These are phyloP conservation scores for Rhopalosiphum padi DNA, from an alignment of 1,140 invertebrate species.

Conservation along the genomic window DNA sequence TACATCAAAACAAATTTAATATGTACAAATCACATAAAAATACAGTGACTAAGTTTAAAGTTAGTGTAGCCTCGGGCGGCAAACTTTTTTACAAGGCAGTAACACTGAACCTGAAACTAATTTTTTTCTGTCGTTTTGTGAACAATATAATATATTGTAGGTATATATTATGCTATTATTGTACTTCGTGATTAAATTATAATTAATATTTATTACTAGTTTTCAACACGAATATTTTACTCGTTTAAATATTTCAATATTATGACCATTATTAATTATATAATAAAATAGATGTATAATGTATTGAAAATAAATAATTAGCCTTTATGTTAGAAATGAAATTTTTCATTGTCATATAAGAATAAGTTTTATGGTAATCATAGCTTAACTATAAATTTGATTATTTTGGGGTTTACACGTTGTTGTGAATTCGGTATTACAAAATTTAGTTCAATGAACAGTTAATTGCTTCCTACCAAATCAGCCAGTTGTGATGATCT, in stretches of 20 bases:
- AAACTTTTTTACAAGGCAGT: background rate
- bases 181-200: background rate
- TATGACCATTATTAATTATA: background rate
- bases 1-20: background rate
- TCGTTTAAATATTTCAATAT: background rate
- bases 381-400: background rate
- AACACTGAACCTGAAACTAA: background rate
- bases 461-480: background rate
- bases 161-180: background rate
- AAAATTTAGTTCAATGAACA: background rate
- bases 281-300: background rate
- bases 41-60: background rate
- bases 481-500: background rate
- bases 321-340: background rate
- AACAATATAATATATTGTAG: background rate
- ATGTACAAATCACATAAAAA: conserved; percentile 1
- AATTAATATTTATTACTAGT: background rate
- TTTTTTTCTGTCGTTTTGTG: background rate
- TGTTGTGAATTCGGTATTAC: background rate
- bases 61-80: background rate
- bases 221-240: background rate
- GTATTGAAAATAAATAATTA: background rate
- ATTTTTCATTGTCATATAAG: background rate
- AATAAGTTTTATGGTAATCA: background rate
- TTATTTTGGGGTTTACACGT: background rate